Evolutionary conservation across 2,797 vertebrate genomes (phyloP), one percentile per base, ranked within the genome.

Genomic region (Chromobotia macracanthus): DNA sequence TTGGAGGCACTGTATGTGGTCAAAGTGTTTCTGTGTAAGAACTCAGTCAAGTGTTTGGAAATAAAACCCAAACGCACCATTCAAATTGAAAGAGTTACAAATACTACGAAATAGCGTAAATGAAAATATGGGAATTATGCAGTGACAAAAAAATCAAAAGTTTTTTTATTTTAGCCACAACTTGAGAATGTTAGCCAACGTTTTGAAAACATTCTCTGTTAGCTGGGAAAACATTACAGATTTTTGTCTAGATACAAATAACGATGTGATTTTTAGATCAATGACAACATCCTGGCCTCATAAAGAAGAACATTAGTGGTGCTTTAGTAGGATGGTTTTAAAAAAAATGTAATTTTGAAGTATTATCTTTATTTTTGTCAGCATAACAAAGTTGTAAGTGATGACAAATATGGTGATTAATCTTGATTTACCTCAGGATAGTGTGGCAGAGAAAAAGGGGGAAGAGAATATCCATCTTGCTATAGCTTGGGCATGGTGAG

Each of bases 291-390:
- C 41, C 50, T 21, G 25, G 31, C 21, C 19, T 21, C 9, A 15
- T 48, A 58, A 31, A 65, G 70, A 66, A 73, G 53, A 83, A 85
- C 79, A 84, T 85, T 88, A 90, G 89, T 91, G 92, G 89, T 68
- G 38, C 41, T 66, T 55, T 21, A 48, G 75, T 66, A 35, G 21
- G 50, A 15, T 70, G 58, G n/a, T 31, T 41, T 61, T 41, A 83
- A 85, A 88, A 85, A 87, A 88, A 83, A 68, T 87, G 88, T 88
- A 87, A 88, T 88, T 85, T 87, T 87, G 76, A 28, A 78, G 79
- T 80, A 91, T 92, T 88, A 84, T 90, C 90, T 89, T 89, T 89
- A 87, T 91, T 91, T 91, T 84, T 81, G 23, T 28, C 80, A 84
- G 86, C 77, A 88, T 85, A 86, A 85, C 74, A 72, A 69, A 46